Evolutionary conservation across 2,113 vertebrate genomes (phyloP).

Genomic region (Xerus inauris): DNA sequence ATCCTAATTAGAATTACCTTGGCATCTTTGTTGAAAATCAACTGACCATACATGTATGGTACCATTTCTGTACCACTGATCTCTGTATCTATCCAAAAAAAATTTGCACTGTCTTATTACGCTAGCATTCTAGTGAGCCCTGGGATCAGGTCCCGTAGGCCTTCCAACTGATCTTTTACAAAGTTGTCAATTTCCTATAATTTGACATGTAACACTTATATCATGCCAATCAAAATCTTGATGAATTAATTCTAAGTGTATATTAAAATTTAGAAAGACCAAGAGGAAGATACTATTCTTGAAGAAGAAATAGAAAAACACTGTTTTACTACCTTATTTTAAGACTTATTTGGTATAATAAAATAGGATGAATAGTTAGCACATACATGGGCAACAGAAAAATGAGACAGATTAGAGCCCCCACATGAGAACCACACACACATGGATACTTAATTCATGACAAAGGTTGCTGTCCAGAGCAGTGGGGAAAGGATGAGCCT

Average conservation of each 20-base stretch:
- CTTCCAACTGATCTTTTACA: not conserved
- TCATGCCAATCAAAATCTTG: not conserved
- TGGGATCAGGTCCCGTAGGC: not conserved
- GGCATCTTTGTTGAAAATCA: not conserved
- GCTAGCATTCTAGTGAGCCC: not conserved
- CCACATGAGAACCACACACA: not conserved
- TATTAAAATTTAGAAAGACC: constrained; percentile 10
- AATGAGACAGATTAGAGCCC: not conserved
- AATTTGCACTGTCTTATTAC: not conserved
- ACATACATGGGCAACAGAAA: not conserved
- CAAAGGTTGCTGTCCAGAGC: not conserved
- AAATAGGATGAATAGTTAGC: not conserved
- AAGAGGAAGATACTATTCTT: not conserved
- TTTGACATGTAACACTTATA: not conserved
- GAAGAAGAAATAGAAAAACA: not conserved
- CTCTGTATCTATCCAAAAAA: not conserved
- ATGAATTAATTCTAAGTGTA: not conserved
- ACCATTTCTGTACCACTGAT: not conserved
- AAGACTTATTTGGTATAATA: not conserved
- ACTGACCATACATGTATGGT: not conserved
- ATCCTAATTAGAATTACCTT: not conserved
- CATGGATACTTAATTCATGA: not conserved
- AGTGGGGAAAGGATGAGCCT: not conserved
- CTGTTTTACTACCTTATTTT: not conserved
- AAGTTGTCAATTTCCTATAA: not conserved